These are phyloP conservation scores for Xestia xanthographa DNA, from an alignment of 2,888 invertebrate species.

Conservation along the genomic window DNA sequence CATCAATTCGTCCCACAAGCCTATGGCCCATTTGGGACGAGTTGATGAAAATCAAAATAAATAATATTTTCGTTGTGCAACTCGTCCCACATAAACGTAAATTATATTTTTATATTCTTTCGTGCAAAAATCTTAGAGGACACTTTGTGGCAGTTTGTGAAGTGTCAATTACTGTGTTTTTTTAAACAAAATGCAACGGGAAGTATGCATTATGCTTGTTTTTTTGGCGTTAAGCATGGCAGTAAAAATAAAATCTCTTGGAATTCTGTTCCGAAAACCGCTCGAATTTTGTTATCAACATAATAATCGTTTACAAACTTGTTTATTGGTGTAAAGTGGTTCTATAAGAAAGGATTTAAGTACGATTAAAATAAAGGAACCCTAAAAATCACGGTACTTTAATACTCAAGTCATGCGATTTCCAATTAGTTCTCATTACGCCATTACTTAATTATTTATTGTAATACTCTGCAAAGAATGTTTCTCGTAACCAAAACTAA, in stretches of 20 bases:
- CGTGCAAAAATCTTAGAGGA: neutral
- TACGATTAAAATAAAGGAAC: conserved; percentile 2
- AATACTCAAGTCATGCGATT: conserved; percentile 17
- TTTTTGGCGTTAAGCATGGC: neutral
- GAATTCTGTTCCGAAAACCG: conserved; percentile 2
- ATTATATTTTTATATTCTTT: neutral
- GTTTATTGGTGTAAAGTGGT: conserved; percentile 20
- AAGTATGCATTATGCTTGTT: neutral
- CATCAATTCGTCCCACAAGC: no score
- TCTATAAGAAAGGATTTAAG: neutral
- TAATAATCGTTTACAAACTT: conserved; percentile 25
- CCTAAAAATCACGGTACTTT: conserved; percentile 1
- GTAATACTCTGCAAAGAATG: conserved; percentile 15
- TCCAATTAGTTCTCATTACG: conserved; percentile 49
- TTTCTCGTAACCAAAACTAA: conserved; percentile 18
- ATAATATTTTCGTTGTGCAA: no score
- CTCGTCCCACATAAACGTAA: neutral
- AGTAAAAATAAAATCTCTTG: conserved; percentile 10
- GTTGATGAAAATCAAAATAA: no score
- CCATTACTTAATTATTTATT: conserved; percentile 53
- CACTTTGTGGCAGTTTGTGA: conserved; percentile 2
- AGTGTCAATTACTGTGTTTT: conserved; percentile 26
- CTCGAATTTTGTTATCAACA: conserved; percentile 23
- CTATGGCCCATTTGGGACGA: no score
- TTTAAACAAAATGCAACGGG: neutral